A percentile compares a stretch with the other conserved stretches of the same genome.
These are phyloP conservation scores for Brachyopa scutellaris DNA, from an alignment of 2,888 invertebrate genomes.

Conservation along the genomic window DNA sequence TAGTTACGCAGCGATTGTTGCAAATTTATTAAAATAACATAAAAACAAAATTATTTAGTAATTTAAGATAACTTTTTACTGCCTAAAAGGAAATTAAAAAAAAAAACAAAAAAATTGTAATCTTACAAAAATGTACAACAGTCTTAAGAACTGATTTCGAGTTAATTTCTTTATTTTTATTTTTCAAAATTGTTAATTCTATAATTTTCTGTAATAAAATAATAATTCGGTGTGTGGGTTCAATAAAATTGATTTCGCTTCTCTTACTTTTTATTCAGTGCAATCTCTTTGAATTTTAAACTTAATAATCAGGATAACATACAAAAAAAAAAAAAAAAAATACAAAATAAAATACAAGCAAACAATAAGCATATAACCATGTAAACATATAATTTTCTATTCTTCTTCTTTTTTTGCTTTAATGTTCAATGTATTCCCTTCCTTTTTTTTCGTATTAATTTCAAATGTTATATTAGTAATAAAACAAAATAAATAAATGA, in stretches of 20 bases:
- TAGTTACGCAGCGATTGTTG: constrained; percentile 31
- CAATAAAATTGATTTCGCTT: constrained; percentile 5
- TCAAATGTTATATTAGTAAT: constrained; percentile 25
- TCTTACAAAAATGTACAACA: constrained; percentile 10
- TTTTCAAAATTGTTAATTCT: not conserved
- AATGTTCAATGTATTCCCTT: constrained; percentile 14
- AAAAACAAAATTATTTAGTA: constrained; percentile 25
- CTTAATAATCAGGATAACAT: constrained; percentile 22
- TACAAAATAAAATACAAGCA: not conserved
- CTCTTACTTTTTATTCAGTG: constrained; percentile 6
- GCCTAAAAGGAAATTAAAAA: constrained; percentile 40
- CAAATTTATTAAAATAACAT: not conserved
- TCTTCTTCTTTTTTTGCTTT: constrained; percentile 12
- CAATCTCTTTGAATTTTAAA: constrained; percentile 39
- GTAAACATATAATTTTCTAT: constrained; percentile 12
- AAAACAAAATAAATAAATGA: too few species aligned
- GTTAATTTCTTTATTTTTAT: not conserved
- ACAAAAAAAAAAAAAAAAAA: constrained; percentile 10
- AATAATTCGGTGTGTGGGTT: constrained; percentile 58
- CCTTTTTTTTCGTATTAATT: constrained; percentile 10
- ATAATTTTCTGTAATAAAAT: constrained; percentile 24
- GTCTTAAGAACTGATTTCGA: not conserved
- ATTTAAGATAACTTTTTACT: constrained; percentile 61
- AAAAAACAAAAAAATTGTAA: constrained; percentile 32
- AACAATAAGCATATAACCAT: constrained; percentile 23